phyloP scores from a whole-genome alignment of 2,797 vertebrate species.

The Phalloptychus januarius region DNA sequence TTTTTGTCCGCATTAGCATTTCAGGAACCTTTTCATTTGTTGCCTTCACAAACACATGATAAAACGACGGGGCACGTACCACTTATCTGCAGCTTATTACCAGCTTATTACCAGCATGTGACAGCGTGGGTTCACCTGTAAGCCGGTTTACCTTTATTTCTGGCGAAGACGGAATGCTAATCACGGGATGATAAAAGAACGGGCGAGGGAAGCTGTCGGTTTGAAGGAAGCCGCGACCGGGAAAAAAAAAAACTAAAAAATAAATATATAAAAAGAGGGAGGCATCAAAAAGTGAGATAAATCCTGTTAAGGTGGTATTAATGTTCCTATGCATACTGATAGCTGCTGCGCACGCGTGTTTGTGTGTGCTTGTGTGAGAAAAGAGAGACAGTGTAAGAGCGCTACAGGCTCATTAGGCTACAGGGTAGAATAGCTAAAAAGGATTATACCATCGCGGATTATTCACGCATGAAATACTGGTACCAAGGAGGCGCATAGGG shows the following conservation, averaged over 20 bases:
- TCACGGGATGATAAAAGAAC: constrained; percentile 35
- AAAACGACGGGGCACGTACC: neutral
- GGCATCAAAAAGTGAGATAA: constrained; percentile 45
- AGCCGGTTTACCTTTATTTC: constrained; percentile 38
- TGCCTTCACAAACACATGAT: neutral
- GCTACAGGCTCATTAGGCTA: constrained; percentile 69
- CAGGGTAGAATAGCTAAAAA: constrained; percentile 70
- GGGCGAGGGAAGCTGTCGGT: constrained; percentile 14
- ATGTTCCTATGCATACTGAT: constrained; percentile 59
- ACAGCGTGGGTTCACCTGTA: constrained; percentile 25
- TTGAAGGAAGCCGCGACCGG: neutral
- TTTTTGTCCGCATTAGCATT: neutral
- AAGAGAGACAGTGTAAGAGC: constrained; percentile 25
- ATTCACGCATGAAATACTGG: constrained; percentile 67
- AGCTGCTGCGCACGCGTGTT: constrained; percentile 27
- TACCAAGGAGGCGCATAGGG: constrained; percentile 46
- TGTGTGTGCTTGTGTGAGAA: constrained; percentile 20
- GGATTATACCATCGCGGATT: constrained; percentile 72
- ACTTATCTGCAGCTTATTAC: constrained; percentile 3
- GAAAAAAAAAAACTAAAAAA: constrained; percentile 20
- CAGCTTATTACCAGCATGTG: constrained; percentile 7
- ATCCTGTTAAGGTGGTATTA: constrained; percentile 65
- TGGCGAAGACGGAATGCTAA: constrained; percentile 22
- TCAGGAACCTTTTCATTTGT: neutral
- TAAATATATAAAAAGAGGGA: constrained; percentile 17